These are phyloP conservation scores for Betta splendens DNA, from an alignment of 2,797 vertebrate genomes.

Conservation along the genomic window DNA sequence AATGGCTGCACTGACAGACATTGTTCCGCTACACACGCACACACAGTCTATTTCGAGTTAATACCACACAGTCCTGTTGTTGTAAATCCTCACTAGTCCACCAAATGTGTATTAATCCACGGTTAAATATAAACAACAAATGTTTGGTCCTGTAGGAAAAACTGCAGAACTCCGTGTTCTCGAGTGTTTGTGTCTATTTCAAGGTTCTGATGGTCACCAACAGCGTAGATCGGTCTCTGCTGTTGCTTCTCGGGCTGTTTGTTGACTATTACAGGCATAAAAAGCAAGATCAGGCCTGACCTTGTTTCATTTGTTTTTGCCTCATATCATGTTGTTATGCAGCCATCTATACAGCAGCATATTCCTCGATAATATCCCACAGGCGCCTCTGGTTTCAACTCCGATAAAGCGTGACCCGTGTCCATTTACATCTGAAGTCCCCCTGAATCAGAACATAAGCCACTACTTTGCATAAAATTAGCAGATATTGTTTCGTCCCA, in stretches of 20 bases:
- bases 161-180: background rate
- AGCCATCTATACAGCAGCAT: too few relatives aligned
- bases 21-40: background rate
- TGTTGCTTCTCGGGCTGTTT: too few relatives aligned
- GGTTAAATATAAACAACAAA: background rate
- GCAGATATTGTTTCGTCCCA: too few relatives aligned
- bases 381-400: too few relatives aligned
- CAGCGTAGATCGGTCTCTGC: too few relatives aligned
- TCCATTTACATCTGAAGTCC: too few relatives aligned
- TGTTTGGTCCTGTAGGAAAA: background rate
- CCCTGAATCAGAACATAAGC: too few relatives aligned
- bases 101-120: background rate
- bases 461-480: too few relatives aligned
- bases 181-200: background rate
- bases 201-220: too few relatives aligned
- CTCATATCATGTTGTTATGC: background rate
- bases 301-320: background rate
- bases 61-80: background rate
- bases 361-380: slow-evolving; percentile 15
- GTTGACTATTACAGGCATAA: too few relatives aligned
- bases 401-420: too few relatives aligned
- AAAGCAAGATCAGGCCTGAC: too few relatives aligned
- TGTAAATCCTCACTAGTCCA: background rate
- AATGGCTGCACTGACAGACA: background rate
- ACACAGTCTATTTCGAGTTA: background rate